These are phyloP conservation scores for Aleiodes alternator DNA, from an alignment of 2,888 invertebrate species.

Conservation along the genomic window DNA sequence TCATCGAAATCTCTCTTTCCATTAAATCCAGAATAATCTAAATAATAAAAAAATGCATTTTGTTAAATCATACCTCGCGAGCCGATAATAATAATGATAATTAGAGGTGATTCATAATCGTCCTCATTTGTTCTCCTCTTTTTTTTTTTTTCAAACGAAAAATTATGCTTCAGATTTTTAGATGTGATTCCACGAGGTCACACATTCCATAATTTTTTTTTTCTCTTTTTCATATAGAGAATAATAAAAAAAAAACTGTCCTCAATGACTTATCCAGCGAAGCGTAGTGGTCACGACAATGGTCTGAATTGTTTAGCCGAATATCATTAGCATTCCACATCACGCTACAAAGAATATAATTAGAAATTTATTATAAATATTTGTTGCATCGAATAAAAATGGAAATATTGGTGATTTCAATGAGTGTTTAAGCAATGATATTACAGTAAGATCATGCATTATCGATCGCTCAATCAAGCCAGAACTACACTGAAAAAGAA, in stretches of 20 bases:
- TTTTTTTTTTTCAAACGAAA: neutral
- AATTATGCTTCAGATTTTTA: conserved; percentile 12
- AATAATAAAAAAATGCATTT: too few relatives aligned
- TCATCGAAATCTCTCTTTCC: too few relatives aligned
- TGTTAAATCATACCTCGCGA: neutral
- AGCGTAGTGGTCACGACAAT: conserved; percentile 53
- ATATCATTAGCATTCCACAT: conserved; percentile 59
- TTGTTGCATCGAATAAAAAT: neutral
- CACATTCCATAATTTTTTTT: conserved; percentile 13
- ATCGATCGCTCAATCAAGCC: neutral
- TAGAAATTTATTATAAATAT: neutral
- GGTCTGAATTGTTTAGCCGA: conserved; percentile 53
- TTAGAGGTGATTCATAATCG: conserved; percentile 1
- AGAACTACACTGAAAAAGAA: too few relatives aligned
- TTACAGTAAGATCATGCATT: neutral
- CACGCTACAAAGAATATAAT: conserved; percentile 46
- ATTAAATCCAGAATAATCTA: too few relatives aligned
- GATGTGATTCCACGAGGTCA: conserved; percentile 23
- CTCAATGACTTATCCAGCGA: conserved; percentile 50
- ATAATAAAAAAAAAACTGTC: conserved; percentile 41
- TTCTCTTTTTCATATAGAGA: conserved; percentile 32
- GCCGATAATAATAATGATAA: conserved; percentile 3
- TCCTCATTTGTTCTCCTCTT: neutral
- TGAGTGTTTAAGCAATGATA: conserved; percentile 5
- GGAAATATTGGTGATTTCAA: neutral